Conservation (phyloP, 2,888 invertebrate species). For the Halictus quadricinctus region DNA sequence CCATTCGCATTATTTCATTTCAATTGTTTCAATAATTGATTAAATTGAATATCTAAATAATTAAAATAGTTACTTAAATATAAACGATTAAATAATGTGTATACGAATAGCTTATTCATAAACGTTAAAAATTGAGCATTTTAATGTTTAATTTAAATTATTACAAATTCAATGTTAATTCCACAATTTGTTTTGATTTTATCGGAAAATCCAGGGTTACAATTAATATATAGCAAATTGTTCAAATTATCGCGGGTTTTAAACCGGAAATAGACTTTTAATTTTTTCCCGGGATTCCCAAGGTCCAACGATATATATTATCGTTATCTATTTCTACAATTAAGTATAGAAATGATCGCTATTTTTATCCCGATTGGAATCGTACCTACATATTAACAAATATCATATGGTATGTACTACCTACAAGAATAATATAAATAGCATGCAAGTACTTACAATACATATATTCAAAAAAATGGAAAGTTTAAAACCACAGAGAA, state of each 20-base stretch:
- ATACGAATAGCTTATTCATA: neutral
- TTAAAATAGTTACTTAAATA: neutral
- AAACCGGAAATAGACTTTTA: neutral
- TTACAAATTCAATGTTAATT: neutral
- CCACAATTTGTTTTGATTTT: neutral
- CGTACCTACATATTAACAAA: neutral
- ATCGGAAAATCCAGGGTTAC: neutral
- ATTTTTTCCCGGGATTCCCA: conserved; percentile 12
- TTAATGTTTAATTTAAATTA: neutral
- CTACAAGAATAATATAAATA: neutral
- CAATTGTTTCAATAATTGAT: neutral
- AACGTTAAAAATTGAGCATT: neutral
- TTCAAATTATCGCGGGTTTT: conserved; percentile 20
- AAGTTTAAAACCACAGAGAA: neutral
- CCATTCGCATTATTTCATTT: neutral
- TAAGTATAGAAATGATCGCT: neutral
- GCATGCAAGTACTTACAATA: neutral
- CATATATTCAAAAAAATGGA: neutral
- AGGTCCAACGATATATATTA: neutral
- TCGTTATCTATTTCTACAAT: neutral
- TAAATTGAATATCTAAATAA: neutral
- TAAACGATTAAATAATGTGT: neutral
- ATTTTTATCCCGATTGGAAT: neutral
- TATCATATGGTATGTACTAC: neutral
- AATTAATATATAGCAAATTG: neutral